Conservation (phyloP, 1,140 invertebrate species). For the Steinernema khuongi region DNA sequence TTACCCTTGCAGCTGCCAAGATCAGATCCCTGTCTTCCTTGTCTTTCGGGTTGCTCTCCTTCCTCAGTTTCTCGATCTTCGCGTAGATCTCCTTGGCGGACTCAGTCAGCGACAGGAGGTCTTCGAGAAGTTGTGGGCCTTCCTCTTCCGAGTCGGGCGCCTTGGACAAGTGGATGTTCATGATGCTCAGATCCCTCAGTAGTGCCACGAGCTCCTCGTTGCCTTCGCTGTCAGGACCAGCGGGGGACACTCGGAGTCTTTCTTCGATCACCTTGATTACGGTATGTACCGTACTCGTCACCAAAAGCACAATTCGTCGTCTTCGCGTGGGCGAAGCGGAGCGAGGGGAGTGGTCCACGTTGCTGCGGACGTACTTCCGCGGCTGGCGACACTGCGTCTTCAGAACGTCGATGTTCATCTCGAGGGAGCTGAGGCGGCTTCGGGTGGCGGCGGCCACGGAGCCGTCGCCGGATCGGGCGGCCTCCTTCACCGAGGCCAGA, state of each 20-base stretch:
- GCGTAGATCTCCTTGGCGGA: background rate
- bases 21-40: background rate
- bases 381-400: conserved; percentile 29
- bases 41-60: background rate
- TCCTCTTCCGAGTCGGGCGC: background rate
- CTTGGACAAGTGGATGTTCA: background rate
- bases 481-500: conserved; percentile 19
- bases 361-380: conserved; percentile 31
- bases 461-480: conserved; percentile 18
- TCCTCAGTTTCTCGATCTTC: background rate
- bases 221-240: conserved; percentile 14
- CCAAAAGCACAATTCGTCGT: conserved; percentile 27
- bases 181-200: background rate
- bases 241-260: conserved; percentile 14
- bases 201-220: conserved; percentile 8
- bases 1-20: background rate
- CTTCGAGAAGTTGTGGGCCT: background rate
- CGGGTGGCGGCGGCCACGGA: conserved; percentile 21
- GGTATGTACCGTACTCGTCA: conserved; percentile 35
- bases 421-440: conserved; percentile 22
- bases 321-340: background rate
- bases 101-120: background rate
- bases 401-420: conserved; percentile 37
- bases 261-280: conserved; percentile 39
- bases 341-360: conserved; percentile 14